Evolutionary conservation across 2,797 vertebrate species (phyloP).

Genomic region (Passerculus sandwichensis): DNA sequence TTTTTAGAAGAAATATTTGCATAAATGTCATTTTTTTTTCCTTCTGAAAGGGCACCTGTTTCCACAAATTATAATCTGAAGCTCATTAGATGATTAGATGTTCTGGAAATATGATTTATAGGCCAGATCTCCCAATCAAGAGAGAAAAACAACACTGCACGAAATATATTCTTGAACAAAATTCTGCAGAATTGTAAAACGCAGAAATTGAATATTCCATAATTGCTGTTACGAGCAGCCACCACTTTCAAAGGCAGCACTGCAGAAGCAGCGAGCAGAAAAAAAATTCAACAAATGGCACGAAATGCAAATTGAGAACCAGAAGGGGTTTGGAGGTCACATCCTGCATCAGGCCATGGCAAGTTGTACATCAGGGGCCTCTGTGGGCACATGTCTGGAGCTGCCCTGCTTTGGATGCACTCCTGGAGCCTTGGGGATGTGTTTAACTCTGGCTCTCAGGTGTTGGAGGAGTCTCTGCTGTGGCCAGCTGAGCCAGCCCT

Average conservation of each 20-base stretch:
- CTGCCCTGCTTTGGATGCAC: neutral
- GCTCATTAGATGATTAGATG: constrained; percentile 39
- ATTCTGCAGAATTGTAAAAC: neutral
- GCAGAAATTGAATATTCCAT: constrained; percentile 1
- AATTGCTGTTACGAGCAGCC: neutral
- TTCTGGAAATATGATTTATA: constrained; percentile 34
- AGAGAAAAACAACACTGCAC: neutral
- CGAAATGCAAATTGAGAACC: neutral
- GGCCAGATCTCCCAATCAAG: constrained; percentile 22
- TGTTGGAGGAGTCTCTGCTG: neutral
- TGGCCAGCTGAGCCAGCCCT: neutral
- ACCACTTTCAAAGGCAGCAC: neutral
- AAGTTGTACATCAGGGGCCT: neutral
- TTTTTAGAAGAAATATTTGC: constrained; percentile 37
- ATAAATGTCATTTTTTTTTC: neutral
- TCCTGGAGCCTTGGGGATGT: neutral
- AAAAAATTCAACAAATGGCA: neutral
- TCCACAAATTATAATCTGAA: constrained; percentile 22
- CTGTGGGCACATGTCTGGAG: neutral
- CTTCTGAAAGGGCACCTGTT: constrained; percentile 29
- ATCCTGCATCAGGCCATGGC: neutral
- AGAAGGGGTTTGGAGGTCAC: neutral
- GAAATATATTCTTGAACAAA: neutral
- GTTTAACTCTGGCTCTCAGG: neutral
- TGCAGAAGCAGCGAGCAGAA: neutral